These are phyloP conservation scores for Diorhabda carinulata DNA, from an alignment of 1,140 invertebrate species.

Conservation along the genomic window DNA sequence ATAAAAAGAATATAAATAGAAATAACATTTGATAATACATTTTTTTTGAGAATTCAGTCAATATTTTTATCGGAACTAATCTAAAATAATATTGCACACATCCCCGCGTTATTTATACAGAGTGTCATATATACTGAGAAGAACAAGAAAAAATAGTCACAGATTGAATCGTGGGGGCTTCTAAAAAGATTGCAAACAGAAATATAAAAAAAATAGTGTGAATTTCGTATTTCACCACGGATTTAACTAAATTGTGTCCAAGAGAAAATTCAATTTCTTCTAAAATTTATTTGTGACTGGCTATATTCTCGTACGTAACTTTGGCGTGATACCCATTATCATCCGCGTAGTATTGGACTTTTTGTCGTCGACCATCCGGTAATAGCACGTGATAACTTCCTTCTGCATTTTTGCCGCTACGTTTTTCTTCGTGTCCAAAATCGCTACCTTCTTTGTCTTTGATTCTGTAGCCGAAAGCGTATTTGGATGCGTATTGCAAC, in stretches of 20 bases:
- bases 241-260: too few relatives aligned
- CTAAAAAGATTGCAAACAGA: too few relatives aligned
- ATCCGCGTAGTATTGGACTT: conserved; percentile 73
- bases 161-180: too few relatives aligned
- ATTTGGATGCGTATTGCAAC: conserved; percentile 66
- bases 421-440: conserved; percentile 68
- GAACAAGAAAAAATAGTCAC: too few relatives aligned
- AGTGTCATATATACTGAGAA: too few relatives aligned
- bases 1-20: not conserved
- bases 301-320: conserved; percentile 59
- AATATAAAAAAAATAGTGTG: too few relatives aligned
- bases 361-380: conserved; percentile 72
- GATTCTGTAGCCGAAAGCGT: conserved; percentile 72
- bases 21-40: not conserved
- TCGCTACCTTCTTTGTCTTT: conserved; percentile 66
- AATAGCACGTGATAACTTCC: conserved; percentile 74
- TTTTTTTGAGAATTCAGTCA: not conserved
- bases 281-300: conserved; percentile 4
- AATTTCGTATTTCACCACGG: too few relatives aligned
- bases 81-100: not conserved
- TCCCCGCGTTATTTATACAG: too few relatives aligned
- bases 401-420: conserved; percentile 60
- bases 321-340: conserved; percentile 70
- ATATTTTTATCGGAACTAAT: not conserved
- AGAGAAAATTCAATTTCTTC: not conserved